These are phyloP conservation scores for Pantherophis vulpinus DNA, from an alignment of 2,797 vertebrate species.

Conservation along the genomic window DNA sequence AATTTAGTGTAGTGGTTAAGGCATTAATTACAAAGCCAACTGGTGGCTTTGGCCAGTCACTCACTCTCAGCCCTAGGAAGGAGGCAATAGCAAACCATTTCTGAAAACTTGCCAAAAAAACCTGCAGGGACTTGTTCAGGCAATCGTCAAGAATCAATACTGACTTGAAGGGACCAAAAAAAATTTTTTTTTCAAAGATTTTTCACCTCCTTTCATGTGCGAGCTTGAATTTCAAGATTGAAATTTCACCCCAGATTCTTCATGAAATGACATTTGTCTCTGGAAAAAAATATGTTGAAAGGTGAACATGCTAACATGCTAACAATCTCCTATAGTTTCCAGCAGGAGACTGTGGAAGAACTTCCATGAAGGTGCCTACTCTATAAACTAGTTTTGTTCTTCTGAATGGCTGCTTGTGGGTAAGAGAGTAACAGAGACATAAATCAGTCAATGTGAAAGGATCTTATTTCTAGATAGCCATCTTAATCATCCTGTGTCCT, in stretches of 20 bases:
- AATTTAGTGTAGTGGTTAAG: background rate
- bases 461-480: background rate
- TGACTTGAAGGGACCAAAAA: background rate
- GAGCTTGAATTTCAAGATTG: background rate
- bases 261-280: background rate
- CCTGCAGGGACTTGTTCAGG: background rate
- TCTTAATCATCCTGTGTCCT: background rate
- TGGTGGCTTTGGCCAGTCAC: background rate
- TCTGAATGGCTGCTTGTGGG: background rate
- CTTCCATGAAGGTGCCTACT: background rate
- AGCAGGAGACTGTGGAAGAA: background rate
- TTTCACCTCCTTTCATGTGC: background rate
- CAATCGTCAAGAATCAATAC: background rate
- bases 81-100: background rate
- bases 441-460: background rate
- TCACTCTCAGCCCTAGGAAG: background rate
- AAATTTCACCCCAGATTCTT: background rate
- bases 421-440: background rate
- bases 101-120: background rate
- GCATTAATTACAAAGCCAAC: background rate
- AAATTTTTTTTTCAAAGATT: background rate
- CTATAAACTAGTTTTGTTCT: background rate
- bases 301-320: no score
- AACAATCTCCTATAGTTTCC: background rate
- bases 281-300: background rate